Conservation (phyloP, 1,140 invertebrate genomes). For the Pseudomyrmex gracilis region DNA sequence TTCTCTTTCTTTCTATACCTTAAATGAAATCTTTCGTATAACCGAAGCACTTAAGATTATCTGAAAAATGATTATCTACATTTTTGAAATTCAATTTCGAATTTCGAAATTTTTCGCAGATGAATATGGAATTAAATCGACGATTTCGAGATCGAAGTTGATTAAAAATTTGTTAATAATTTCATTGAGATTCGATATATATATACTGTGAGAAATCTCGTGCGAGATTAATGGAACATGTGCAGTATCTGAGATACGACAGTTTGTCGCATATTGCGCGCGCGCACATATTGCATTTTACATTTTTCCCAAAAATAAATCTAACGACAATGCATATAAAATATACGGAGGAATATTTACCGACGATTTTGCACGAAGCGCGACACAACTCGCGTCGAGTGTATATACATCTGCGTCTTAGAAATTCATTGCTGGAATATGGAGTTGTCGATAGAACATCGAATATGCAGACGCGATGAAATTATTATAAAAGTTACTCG, state of each 20-base stretch:
- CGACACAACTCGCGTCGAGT: conserved; percentile 5
- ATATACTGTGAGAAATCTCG: no score
- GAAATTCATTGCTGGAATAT: conserved; percentile 58
- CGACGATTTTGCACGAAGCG: neutral
- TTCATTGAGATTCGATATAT: neutral
- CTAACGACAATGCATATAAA: neutral
- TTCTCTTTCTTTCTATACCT: neutral
- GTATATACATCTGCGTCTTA: conserved; percentile 3
- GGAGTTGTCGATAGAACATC: conserved; percentile 52
- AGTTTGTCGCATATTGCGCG: neutral
- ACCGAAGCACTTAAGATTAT: conserved; percentile 26
- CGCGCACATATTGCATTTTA: no score
- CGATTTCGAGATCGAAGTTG: neutral
- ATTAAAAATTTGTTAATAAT: neutral
- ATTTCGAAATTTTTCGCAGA: no score
- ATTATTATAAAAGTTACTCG: conserved; percentile 61
- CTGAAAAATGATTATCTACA: conserved; percentile 21
- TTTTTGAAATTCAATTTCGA: conserved; percentile 8
- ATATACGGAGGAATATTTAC: conserved; percentile 11
- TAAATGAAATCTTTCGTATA: conserved; percentile 34
- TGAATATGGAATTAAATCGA: no score
- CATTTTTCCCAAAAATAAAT: conserved; percentile 21
- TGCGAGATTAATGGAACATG: no score
- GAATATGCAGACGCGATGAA: conserved; percentile 59
- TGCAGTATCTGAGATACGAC: neutral